A percentile compares a stretch with the other conserved stretches of the same genome.
Conservation (phyloP, 2,113 vertebrate species). For the Polypterus senegalus region DNA sequence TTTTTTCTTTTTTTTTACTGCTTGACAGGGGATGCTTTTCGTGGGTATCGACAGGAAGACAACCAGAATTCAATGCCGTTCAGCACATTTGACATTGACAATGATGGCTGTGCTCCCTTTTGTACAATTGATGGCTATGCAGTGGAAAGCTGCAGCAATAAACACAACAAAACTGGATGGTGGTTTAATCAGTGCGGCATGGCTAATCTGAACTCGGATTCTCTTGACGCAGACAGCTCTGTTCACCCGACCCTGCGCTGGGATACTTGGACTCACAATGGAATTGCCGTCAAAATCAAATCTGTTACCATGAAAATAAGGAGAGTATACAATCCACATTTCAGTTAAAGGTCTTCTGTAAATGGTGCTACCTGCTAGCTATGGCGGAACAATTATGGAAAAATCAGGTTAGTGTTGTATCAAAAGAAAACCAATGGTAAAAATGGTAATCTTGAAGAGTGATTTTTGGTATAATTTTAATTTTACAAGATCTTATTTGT, state of each 20-base stretch:
- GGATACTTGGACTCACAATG: constrained; percentile 69
- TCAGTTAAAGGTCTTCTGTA: constrained; percentile 27
- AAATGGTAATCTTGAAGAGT: too few species aligned
- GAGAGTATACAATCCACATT: constrained; percentile 50
- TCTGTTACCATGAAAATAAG: constrained; percentile 82
- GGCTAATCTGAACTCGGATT: constrained; percentile 72
- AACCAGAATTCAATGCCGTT: constrained; percentile 79
- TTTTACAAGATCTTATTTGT: too few species aligned
- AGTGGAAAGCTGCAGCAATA: constrained; percentile 69
- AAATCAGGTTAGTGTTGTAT: too few species aligned
- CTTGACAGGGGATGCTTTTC: constrained; percentile 68
- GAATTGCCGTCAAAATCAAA: constrained; percentile 58
- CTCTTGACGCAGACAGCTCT: constrained; percentile 44
- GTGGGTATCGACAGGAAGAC: constrained; percentile 66
- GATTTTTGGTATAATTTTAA: too few species aligned
- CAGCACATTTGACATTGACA: constrained; percentile 76
- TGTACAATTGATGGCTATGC: constrained; percentile 50
- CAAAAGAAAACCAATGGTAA: too few species aligned
- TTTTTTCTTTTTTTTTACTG: constrained; percentile 16
- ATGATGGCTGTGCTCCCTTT: constrained; percentile 63
- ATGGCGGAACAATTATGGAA: too few species aligned
- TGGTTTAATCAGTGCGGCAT: constrained; percentile 80
- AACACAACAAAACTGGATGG: constrained; percentile 67
- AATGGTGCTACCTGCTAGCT: too few species aligned
- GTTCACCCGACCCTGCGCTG: constrained; percentile 55